phyloP scores from a whole-genome alignment of 2,888 invertebrate species.

The Argyra leucocephala region DNA sequence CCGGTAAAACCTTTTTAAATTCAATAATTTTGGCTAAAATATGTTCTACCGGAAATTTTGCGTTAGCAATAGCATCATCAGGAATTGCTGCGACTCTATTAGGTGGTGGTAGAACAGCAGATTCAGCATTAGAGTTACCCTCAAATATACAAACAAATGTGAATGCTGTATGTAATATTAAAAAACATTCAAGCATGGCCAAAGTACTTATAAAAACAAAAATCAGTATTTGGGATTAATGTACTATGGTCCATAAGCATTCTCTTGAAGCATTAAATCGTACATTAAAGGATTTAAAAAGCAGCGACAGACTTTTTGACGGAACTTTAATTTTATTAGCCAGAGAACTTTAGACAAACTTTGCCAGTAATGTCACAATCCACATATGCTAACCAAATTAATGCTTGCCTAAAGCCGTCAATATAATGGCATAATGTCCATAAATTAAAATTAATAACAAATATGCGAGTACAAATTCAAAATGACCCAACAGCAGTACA shows the following conservation, averaged over 20 bases:
- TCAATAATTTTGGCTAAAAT: no score
- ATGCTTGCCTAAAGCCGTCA: conserved; percentile 19
- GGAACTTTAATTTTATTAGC: not conserved
- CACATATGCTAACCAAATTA: conserved; percentile 17
- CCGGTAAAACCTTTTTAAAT: no score
- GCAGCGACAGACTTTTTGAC: not conserved
- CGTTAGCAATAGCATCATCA: no score
- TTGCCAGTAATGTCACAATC: conserved; percentile 11
- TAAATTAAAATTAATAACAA: conserved; percentile 26
- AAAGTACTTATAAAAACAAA: conserved; percentile 11
- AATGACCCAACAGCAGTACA: conserved; percentile 23
- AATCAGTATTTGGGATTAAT: conserved; percentile 13
- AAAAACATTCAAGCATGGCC: conserved; percentile 11
- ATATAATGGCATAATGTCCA: conserved; percentile 22
- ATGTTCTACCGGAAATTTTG: no score
- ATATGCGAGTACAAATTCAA: conserved; percentile 28
- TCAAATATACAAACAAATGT: no score
- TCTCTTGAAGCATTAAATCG: conserved; percentile 13
- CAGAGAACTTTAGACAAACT: conserved; percentile 7
- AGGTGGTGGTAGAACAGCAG: no score
- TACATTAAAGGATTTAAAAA: conserved; percentile 13
- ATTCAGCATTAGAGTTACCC: no score
- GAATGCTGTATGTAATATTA: no score
- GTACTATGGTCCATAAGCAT: conserved; percentile 5
- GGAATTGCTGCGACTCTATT: no score